A percentile compares a stretch with the other conserved stretches of the same genome.
Conservation (phyloP, 2,797 vertebrate species). For the Danio kyathit region DNA sequence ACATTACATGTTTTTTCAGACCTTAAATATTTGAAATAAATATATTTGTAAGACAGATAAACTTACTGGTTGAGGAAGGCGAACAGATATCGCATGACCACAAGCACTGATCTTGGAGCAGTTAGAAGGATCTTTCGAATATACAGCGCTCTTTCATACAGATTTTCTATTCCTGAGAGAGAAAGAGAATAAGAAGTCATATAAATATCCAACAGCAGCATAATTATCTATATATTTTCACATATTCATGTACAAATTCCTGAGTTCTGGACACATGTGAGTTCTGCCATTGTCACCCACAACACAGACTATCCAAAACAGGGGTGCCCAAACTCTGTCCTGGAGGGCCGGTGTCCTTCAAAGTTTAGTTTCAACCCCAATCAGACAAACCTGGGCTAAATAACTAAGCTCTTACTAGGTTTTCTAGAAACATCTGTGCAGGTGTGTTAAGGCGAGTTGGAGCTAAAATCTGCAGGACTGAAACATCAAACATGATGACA, state of each 20-base stretch:
- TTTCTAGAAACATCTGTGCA: too few species aligned
- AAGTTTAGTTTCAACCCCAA: too few species aligned
- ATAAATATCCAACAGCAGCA: background rate
- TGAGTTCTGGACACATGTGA: constrained; percentile 14
- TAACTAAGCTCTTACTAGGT: too few species aligned
- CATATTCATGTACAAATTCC: background rate
- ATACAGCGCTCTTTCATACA: constrained; percentile 95
- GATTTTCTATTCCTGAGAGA: constrained; percentile 91
- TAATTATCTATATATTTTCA: background rate
- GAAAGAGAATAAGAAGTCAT: constrained; percentile 31
- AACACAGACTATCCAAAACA: too few species aligned
- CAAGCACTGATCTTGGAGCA: constrained; percentile 91
- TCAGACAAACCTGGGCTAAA: too few species aligned
- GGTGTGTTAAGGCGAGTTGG: too few species aligned
- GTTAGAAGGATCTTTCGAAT: constrained; percentile 95
- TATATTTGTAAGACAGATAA: constrained; percentile 16
- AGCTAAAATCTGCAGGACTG: too few species aligned
- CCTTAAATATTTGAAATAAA: too few species aligned
- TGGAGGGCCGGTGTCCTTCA: too few species aligned
- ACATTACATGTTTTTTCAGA: too few species aligned
- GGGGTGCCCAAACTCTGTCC: too few species aligned
- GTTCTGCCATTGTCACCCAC: constrained; percentile 36
- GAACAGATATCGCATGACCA: constrained; percentile 98
- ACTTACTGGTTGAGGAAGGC: constrained; percentile 99
- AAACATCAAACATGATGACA: too few species aligned